A percentile compares a stretch with the other conserved stretches of the same genome.
Conservation (phyloP, 64 coral and sea anemone genomes). For the Montipora sp. region DNA sequence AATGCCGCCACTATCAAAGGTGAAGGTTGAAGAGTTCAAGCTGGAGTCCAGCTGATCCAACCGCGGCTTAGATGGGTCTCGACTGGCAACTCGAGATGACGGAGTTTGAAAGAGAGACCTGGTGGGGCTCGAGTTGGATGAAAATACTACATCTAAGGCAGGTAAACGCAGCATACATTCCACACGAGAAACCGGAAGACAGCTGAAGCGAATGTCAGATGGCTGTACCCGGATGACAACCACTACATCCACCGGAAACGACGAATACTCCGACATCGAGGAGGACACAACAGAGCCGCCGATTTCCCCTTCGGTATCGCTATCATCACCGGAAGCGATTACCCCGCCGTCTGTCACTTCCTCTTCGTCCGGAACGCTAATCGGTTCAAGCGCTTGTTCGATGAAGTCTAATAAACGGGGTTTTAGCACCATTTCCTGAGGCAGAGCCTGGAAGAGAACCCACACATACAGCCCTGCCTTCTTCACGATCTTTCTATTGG, state of each 20-base stretch:
- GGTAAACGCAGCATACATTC: slow-evolving; percentile 97
- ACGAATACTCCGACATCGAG: slow-evolving; percentile 93
- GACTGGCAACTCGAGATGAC: slow-evolving; percentile 4
- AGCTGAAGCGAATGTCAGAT: slow-evolving; percentile 94
- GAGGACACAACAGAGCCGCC: slow-evolving; percentile 90
- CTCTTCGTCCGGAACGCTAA: slow-evolving; percentile 68
- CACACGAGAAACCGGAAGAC: slow-evolving; percentile 90
- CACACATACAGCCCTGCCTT: slow-evolving; percentile 87
- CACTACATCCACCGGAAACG: slow-evolving; percentile 97
- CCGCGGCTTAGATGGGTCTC: slow-evolving; percentile 12
- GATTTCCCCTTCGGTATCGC: slow-evolving; percentile 63
- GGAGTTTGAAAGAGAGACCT: slow-evolving; percentile 66
- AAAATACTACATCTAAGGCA: slow-evolving; percentile 89
- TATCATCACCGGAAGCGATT: slow-evolving; percentile 70
- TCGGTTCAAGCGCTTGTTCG: slow-evolving; percentile 87
- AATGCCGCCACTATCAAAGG: slow-evolving; percentile 92
- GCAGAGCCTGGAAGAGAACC: slow-evolving; percentile 88
- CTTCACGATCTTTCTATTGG: slow-evolving; percentile 75
- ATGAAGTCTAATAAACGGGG: slow-evolving; percentile 91
- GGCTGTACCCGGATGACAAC: slow-evolving; percentile 93
- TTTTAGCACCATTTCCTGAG: slow-evolving; percentile 95
- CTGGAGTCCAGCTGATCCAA: slow-evolving; percentile 17
- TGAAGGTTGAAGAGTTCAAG: slow-evolving; percentile 32
- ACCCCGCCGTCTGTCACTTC: slow-evolving; percentile 73
- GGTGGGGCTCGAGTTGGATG: slow-evolving; percentile 93